These are phyloP conservation scores for Charanyca ferruginea DNA, from an alignment of 2,888 invertebrate genomes.

Conservation along the genomic window DNA sequence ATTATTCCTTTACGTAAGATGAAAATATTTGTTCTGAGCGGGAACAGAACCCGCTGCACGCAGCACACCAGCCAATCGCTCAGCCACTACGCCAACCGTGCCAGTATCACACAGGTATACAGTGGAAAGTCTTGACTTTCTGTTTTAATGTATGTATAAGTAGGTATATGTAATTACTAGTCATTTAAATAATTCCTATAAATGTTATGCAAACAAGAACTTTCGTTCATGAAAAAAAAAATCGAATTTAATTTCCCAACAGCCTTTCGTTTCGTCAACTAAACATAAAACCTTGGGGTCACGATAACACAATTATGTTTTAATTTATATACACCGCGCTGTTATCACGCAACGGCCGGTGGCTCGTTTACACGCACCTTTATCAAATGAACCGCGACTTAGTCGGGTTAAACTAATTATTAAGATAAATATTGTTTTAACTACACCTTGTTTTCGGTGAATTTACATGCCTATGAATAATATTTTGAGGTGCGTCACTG, in stretches of 20 bases:
- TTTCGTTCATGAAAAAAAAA: slow-evolving; percentile 46
- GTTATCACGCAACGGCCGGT: slow-evolving; percentile 83
- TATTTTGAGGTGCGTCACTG: slow-evolving; percentile 74
- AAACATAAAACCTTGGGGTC: slow-evolving; percentile 87
- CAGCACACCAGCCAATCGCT: no score
- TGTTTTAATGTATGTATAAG: no score
- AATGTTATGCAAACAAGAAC: slow-evolving; percentile 24
- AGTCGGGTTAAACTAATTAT: slow-evolving; percentile 89
- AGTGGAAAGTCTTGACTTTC: no score
- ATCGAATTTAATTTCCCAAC: slow-evolving; percentile 64
- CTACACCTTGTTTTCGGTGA: slow-evolving; percentile 85
- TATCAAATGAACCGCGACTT: slow-evolving; percentile 86
- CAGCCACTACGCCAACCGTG: no score
- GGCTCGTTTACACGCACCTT: slow-evolving; percentile 85
- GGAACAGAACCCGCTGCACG: no score
- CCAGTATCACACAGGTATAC: no score
- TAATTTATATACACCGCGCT: slow-evolving; percentile 88
- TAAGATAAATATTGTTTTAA: slow-evolving; percentile 89
- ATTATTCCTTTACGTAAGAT: no score
- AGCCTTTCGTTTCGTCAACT: slow-evolving; percentile 74
- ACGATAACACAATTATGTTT: slow-evolving; percentile 91
- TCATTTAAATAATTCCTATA: slow-evolving; percentile 14
- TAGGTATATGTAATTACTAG: slow-evolving; percentile 26
- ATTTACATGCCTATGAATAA: slow-evolving; percentile 80
- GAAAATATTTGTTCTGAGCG: no score